phyloP scores from a whole-genome alignment of 2,797 vertebrate genomes.

The Coregonus sp. region DNA sequence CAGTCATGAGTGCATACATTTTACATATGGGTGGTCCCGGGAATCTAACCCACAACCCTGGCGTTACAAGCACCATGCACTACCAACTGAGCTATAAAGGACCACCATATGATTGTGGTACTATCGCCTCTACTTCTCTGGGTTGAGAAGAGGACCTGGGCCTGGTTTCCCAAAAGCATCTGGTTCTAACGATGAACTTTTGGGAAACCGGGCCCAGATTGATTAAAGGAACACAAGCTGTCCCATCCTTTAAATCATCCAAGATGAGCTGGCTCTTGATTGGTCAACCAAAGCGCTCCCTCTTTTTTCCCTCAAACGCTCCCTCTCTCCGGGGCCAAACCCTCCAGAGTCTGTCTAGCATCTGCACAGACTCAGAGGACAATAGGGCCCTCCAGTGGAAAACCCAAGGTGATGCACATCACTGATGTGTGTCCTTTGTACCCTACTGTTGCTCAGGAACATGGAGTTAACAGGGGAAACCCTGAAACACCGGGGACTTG shows the following conservation, averaged over 20 bases:
- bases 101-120: too few species aligned
- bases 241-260: not conserved
- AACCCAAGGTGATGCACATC: not conserved
- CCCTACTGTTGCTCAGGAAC: conserved; percentile 31
- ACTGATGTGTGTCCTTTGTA: conserved; percentile 7
- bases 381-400: not conserved
- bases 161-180: too few species aligned
- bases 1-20: too few species aligned
- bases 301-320: not conserved
- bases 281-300: not conserved
- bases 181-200: too few species aligned
- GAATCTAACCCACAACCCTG: too few species aligned
- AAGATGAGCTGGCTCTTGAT: not conserved
- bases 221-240: too few species aligned
- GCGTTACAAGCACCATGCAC: too few species aligned
- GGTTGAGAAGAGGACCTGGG: too few species aligned
- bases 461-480: not conserved
- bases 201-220: too few species aligned
- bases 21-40: too few species aligned
- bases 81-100: too few species aligned
- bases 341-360: not conserved
- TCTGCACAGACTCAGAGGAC: not conserved
- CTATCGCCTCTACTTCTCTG: too few species aligned
- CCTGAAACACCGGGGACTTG: not conserved
- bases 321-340: not conserved